phyloP scores from a whole-genome alignment of 2,113 vertebrate genomes.

The Oophaga pumilio region DNA sequence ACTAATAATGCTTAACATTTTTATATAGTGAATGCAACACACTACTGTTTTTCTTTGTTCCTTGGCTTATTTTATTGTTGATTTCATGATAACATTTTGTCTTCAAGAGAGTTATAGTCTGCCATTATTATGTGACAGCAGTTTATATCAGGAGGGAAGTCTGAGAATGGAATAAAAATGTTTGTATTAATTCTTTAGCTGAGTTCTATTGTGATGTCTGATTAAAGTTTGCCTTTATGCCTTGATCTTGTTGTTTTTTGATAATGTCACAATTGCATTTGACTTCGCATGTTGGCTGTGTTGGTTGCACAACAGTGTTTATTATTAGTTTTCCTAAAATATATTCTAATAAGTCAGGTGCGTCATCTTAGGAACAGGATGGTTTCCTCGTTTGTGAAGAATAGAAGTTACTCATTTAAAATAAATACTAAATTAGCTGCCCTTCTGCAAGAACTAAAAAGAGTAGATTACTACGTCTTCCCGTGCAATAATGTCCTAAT shows the following conservation, averaged over 20 bases:
- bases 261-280: neutral
- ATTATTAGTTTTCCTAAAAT: neutral
- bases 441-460: neutral
- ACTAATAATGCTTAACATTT: no score
- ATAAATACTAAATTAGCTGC: neutral
- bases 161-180: no score
- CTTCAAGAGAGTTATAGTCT: no score
- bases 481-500: constrained; percentile 29
- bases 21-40: neutral
- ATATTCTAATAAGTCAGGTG: neutral
- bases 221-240: neutral
- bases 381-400: neutral
- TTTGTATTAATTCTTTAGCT: neutral
- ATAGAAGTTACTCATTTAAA: constrained; percentile 14
- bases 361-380: neutral
- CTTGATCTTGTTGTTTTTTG: neutral
- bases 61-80: neutral
- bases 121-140: no score
- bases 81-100: no score
- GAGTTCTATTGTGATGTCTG: neutral
- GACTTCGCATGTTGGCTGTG: no score
- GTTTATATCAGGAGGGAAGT: no score
- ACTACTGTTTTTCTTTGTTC: neutral
- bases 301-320: neutral
- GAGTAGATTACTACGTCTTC: neutral